These are phyloP conservation scores for Polylopha cassiicola DNA, from an alignment of 2,888 invertebrate species.

Conservation along the genomic window DNA sequence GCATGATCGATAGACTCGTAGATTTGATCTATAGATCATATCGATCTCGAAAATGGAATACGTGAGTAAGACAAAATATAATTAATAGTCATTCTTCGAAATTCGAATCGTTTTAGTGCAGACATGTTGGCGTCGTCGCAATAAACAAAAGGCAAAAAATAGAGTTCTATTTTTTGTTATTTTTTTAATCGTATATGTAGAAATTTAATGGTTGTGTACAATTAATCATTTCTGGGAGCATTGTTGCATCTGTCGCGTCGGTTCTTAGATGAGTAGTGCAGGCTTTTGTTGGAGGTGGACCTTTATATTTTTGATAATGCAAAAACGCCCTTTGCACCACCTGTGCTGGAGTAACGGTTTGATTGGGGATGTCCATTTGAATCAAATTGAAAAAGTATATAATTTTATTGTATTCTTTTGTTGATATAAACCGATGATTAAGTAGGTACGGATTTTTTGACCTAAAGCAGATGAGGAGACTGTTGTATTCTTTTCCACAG, in stretches of 20 bases:
- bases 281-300: conserved; percentile 56
- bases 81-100: conserved; percentile 72
- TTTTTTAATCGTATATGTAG: conserved; percentile 61
- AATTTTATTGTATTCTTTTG: too few relatives aligned
- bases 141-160: conserved; percentile 73
- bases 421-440: too few relatives aligned
- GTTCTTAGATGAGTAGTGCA: conserved; percentile 48
- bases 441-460: too few relatives aligned
- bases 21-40: conserved; percentile 77
- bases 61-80: conserved; percentile 78
- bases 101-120: conserved; percentile 73
- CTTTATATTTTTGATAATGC: conserved; percentile 48
- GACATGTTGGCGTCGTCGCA: conserved; percentile 74
- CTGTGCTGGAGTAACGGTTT: conserved; percentile 49
- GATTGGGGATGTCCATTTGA: too few relatives aligned
- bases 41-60: conserved; percentile 73
- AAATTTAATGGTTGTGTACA: conserved; percentile 59
- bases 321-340: conserved; percentile 53
- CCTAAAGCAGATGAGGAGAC: too few relatives aligned
- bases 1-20: conserved; percentile 74
- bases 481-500: too few relatives aligned
- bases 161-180: conserved; percentile 53
- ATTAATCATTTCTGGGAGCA: conserved; percentile 67
- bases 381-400: too few relatives aligned
- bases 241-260: conserved; percentile 70